Evolutionary conservation across 2,113 vertebrate genomes (phyloP), one percentile per base, ranked within the genome.

Genomic region (Actinemys pallida): DNA sequence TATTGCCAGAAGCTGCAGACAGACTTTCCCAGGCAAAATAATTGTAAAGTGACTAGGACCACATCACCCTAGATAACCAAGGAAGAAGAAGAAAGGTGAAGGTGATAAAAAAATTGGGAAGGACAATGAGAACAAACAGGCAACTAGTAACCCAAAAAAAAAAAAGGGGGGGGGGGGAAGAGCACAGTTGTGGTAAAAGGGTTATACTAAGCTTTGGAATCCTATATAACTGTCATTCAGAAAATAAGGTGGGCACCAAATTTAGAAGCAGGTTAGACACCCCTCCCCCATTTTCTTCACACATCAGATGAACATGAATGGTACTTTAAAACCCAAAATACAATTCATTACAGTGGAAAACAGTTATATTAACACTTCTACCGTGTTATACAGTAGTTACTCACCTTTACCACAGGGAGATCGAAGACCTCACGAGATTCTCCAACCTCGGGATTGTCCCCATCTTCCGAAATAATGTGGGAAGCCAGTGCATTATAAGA

Each of bases 371-470:
- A 47, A 78, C 24, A 45, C 24, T 76, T 47, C 72, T 45, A 6
- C 24, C 10, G 0, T 54, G 42, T 24, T 31, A 53, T 0, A 24
- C 53, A 25, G 56, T 11, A 86, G 29, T 86, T 81, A 93, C 90
- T 97, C 88, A 99, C 99, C 98, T 99, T 99, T 83, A 99, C 99
- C 25, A 99, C 99, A 22, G 99, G 99, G 47, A 99, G 98, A 95
- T 99, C 99, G 92, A 99, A 99, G 75, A 99, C 99, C 93, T 99
- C 99, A 45, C 99, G 98, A 7, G 99, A 99, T 95, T 99, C 99
- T 85, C 99, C 98, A 62, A 99, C 99, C 95, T 99, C 99, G 0
- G 99, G 99, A 94, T 99, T 99, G 97, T 99, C 99, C 8, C 99
- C 99, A 20, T 99, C 99, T 94, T 99, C 99, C 12, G 99, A 98